Evolutionary conservation across 2,113 vertebrate species (phyloP).

Genomic region (Phaethornis superciliosus): DNA sequence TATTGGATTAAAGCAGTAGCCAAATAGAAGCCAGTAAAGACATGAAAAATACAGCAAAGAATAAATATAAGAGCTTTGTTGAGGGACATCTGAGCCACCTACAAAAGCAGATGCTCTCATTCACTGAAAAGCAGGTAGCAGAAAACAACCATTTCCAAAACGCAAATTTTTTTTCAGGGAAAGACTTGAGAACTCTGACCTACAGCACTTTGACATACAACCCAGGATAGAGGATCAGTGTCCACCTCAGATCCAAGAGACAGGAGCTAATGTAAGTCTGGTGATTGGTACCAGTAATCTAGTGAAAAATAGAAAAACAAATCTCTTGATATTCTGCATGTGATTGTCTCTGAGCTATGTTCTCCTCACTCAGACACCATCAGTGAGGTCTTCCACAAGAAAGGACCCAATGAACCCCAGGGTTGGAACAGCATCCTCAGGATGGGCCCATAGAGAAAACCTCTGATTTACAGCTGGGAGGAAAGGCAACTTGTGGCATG

Average conservation of each 20-base stretch:
- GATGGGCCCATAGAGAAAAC: background rate
- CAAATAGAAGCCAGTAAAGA: background rate
- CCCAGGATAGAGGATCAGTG: background rate
- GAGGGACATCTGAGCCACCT: background rate
- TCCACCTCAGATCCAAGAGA: background rate
- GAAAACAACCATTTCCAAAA: background rate
- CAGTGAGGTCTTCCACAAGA: background rate
- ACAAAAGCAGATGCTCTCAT: background rate
- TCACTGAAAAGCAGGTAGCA: background rate
- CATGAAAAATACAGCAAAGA: background rate
- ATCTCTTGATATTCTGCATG: background rate
- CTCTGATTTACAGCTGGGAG: background rate
- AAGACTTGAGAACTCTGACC: background rate
- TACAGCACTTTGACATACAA: background rate
- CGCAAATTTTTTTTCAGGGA: background rate
- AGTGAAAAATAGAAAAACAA: background rate
- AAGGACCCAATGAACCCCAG: fast-evolving
- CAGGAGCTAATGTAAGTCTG: too few relatives aligned
- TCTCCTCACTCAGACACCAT: background rate
- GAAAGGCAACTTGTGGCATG: fast-evolving
- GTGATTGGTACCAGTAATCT: background rate
- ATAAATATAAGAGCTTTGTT: background rate
- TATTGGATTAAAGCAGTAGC: background rate
- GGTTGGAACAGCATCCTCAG: background rate
- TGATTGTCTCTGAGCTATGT: background rate